Base-by-base conservation (phyloP, 2,797 vertebrate genomes). In the Todus mexicanus region DNA sequence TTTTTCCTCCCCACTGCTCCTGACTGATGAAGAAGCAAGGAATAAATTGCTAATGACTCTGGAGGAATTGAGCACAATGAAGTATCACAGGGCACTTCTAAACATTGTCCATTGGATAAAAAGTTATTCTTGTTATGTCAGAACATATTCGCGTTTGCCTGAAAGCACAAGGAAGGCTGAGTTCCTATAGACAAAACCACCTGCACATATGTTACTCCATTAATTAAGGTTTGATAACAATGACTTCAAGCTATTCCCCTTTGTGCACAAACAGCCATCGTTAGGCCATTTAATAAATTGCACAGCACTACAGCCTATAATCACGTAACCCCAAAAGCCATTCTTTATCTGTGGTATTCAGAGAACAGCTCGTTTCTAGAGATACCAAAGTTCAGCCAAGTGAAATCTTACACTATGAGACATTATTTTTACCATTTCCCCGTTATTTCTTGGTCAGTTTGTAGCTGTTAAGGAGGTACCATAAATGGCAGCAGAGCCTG, bases 141-240 rank as follows among this genome's bases (percentile, higher is more conserved):
- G 69, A 83, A 90, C 43, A 20, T 14, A 93, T 84, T 84, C 42
- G 7, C 0, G 0, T 57, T 60, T 78, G 95, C 90, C 66, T 87
- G 84, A 94, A 81, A 89, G 93, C 90, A 92, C 89, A 78, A 54
- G 35, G 61, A 35, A 77, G 79, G 54, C 75, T 4, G 59, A 88
- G 78, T 73, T 89, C 86, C 26, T 37, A 25, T 0, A 54, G 57
- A 79, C 69, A 87, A 84, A 94, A 19, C 56, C 84, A 94, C 90
- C 90, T 90, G 86, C 69, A 63, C 17, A 19, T 38, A 56, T 8
- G 11, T 69, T 70, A 47, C 76, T 80, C 59, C 0, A 0, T 89
- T 92, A 91, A 92, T 94, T 78, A 91, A 37, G 23, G 78, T 38
- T 77, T 77, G 85, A 42, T 60, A 90, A 81, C 7, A 29, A 59